Percentiles rank a stretch among this genome's conserved stretches.
These are phyloP conservation scores for Isaurus tuberculatus DNA, from an alignment of 92 coral and sea anemone genomes.

Conservation along the genomic window DNA sequence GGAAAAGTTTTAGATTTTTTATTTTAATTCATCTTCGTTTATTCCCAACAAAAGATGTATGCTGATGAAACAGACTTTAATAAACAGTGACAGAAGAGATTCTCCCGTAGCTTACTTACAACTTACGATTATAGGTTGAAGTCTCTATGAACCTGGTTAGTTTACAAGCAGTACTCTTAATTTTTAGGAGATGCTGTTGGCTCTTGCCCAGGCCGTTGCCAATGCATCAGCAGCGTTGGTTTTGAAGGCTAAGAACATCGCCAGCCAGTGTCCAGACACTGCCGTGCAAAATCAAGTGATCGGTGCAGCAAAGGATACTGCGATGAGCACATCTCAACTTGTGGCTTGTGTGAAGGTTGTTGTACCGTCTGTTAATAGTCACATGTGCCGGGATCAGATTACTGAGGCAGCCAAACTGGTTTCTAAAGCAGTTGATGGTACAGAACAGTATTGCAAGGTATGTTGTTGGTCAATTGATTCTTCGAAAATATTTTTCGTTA, in stretches of 20 bases:
- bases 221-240: conserved; percentile 98
- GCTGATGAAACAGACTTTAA: too few species aligned
- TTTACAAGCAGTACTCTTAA: neutral
- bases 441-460: conserved; percentile 98
- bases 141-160: neutral
- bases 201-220: conserved; percentile 98
- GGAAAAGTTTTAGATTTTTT: too few species aligned
- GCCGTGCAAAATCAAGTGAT: conserved; percentile 87
- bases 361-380: conserved; percentile 97
- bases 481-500: neutral
- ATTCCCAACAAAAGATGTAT: too few species aligned
- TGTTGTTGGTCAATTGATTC: neutral
- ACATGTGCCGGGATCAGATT: conserved; percentile 97
- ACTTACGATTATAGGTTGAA: neutral
- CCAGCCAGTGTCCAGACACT: conserved; percentile 95
- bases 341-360: conserved; percentile 98
- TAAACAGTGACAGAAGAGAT: too few species aligned
- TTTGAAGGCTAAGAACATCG: conserved; percentile 92
- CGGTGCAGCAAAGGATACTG: conserved; percentile 98
- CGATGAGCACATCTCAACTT: conserved; percentile 97
- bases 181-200: conserved; percentile 90
- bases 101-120: too few species aligned
- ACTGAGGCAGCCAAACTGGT: conserved; percentile 98
- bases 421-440: conserved; percentile 97
- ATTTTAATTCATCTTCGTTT: too few species aligned